A percentile compares a stretch with the other conserved stretches of the same genome.
phyloP scores from a whole-genome alignment of 2,888 invertebrate species.

The Dione vanillae region DNA sequence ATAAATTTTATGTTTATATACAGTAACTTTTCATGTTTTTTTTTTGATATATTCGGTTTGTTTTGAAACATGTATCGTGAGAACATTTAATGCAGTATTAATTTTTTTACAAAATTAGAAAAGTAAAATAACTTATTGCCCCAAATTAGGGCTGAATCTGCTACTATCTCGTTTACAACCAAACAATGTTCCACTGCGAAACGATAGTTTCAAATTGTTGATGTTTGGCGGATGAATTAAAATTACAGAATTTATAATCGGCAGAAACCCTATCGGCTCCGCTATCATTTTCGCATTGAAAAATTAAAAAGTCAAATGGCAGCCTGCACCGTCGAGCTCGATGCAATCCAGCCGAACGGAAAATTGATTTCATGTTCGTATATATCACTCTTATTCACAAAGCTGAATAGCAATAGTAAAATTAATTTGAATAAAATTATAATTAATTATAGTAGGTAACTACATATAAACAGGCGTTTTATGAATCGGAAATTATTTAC shows the following conservation, averaged over 20 bases:
- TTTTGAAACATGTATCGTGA: too few relatives aligned
- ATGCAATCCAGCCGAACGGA: conserved; percentile 64
- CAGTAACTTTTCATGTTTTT: too few relatives aligned
- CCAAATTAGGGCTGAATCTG: too few relatives aligned
- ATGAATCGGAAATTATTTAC: neutral
- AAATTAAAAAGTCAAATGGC: conserved; percentile 68
- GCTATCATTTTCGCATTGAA: conserved; percentile 48
- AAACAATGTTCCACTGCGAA: too few relatives aligned
- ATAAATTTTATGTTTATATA: too few relatives aligned
- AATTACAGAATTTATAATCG: conserved; percentile 13
- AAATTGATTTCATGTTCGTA: conserved; percentile 72
- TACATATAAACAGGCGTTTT: neutral
- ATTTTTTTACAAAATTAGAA: too few relatives aligned
- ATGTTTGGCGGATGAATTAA: neutral
- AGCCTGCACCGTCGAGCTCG: conserved; percentile 58
- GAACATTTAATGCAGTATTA: too few relatives aligned
- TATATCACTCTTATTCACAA: conserved; percentile 69
- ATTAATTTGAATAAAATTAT: conserved; percentile 21
- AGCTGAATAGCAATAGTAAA: conserved; percentile 52
- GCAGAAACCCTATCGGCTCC: neutral
- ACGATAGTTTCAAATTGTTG: neutral
- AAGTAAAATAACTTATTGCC: too few relatives aligned
- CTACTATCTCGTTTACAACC: too few relatives aligned
- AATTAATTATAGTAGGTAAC: neutral
- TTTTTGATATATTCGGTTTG: too few relatives aligned